Percentiles rank a stretch among this genome's conserved stretches.
Evolutionary conservation across 2,113 vertebrate species (phyloP).

Genomic region (Rhabdornis inornatus): DNA sequence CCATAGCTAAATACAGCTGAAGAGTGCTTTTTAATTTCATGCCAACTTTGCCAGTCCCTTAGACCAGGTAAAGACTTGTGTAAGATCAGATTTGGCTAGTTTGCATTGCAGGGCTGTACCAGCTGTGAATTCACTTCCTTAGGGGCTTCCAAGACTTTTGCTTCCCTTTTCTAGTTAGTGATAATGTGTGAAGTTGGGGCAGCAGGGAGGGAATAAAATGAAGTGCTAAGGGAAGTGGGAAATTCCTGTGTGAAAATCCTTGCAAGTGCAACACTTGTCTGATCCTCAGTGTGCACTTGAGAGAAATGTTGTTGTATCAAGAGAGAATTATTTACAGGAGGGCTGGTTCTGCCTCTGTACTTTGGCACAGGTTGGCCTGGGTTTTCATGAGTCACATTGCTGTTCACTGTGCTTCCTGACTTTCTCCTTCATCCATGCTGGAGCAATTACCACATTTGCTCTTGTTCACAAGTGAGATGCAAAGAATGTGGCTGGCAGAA

Average conservation of each 20-base stretch:
- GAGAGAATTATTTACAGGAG: not conserved
- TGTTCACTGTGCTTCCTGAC: not conserved
- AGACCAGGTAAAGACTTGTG: not conserved
- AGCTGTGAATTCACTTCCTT: not conserved
- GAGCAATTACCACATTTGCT: slow-evolving; percentile 39
- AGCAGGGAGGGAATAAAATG: not conserved
- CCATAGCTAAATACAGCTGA: not conserved
- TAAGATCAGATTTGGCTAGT: not conserved
- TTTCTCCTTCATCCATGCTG: not conserved
- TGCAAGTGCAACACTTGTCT: not conserved
- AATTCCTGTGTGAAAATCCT: not conserved
- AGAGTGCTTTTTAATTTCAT: not conserved
- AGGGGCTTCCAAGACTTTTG: not conserved
- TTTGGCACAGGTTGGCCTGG: not conserved
- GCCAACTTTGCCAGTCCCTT: not conserved
- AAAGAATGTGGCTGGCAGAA: slow-evolving; percentile 35
- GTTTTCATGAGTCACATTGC: not conserved
- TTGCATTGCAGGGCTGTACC: not conserved
- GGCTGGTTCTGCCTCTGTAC: not conserved
- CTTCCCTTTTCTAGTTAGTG: not conserved
- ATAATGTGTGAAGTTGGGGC: not conserved
- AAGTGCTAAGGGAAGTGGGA: not conserved
- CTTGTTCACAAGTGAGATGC: slow-evolving; percentile 26
- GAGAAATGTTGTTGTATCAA: not conserved
- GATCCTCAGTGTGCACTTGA: not conserved